These are phyloP conservation scores for Yoshiicerus persimilis DNA, from an alignment of 1,140 invertebrate genomes.

Conservation along the genomic window DNA sequence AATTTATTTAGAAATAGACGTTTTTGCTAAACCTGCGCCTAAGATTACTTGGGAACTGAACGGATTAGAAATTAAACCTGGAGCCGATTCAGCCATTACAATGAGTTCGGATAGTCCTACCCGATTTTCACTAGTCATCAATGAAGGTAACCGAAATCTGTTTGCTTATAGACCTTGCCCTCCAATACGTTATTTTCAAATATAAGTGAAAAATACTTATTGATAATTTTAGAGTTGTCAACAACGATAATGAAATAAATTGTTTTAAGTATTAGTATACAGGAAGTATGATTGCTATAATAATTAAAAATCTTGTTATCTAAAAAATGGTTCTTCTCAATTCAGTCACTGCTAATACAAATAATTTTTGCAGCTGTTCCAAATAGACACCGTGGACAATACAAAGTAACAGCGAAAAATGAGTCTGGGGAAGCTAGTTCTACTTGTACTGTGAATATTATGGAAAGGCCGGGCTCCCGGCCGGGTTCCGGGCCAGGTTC, in stretches of 20 bases:
- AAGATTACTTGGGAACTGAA: constrained; percentile 75
- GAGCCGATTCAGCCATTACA: background rate
- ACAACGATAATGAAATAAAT: too few species aligned
- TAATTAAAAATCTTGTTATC: too few species aligned
- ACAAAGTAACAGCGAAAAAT: constrained; percentile 79
- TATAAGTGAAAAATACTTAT: too few species aligned
- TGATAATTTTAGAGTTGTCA: too few species aligned
- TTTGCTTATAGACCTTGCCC: background rate
- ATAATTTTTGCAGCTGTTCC: background rate
- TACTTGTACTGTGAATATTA: constrained; percentile 58
- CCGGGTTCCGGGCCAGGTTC: too few species aligned
- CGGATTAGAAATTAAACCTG: constrained; percentile 58
- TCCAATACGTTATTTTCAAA: too few species aligned
- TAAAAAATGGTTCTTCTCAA: too few species aligned
- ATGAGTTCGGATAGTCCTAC: constrained; percentile 34
- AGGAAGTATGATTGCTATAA: too few species aligned
- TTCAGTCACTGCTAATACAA: too few species aligned
- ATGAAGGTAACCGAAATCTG: background rate
- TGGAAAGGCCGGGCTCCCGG: background rate
- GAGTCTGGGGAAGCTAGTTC: constrained; percentile 76
- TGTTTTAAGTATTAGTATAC: too few species aligned
- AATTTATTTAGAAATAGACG: constrained; percentile 75
- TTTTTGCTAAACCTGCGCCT: constrained; percentile 72
- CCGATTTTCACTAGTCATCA: background rate
- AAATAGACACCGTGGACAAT: constrained; percentile 60